Base-by-base conservation (phyloP, 2,113 vertebrate genomes). In the Elgaria multicarinata region DNA sequence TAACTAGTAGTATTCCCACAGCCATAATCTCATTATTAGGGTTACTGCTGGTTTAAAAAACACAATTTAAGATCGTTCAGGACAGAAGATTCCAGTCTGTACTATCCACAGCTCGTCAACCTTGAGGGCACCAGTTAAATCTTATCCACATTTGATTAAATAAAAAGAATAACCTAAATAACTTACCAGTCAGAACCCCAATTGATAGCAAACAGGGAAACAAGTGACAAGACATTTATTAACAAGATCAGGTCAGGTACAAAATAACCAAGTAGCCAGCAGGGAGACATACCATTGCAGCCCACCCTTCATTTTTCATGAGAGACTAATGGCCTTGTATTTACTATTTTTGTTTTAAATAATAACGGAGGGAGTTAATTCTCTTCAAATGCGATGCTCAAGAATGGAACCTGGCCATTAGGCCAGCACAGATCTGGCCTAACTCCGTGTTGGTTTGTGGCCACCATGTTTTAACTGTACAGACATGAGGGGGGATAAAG, bases 151-250 rank as follows among this genome's bases (percentile, higher is more conserved):
- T 44, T 62, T 39, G 36, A 76, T 28, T 69, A 69, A 71, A 24
- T 55, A 36, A 22, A 2, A 44, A 13, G 26, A 71, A 87, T 46
- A 22, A 24, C 36, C 50, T 28, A 62, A 44, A 62, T 0, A 28
- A 93, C 96, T 96, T 93, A 96, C 96, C 96, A 0, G 55, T 86
- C 87, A 92, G 20, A n/a, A 66, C 39, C 20, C 92, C 82, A 86
- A 62, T 67, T 0, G 75, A 28, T 4, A 67, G 42, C 92, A 94
- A 92, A 80, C 76, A 89, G 55, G 74, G 83, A 39, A 80, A 36
- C 88, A 93, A 87, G 0, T 89, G 66, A 91, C n/a, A 90, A 24
- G 9, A 12, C 2, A 62, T 78, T 94, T 93, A 94, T 92, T 14
- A 22, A 79, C 0, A 2, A 33, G 50, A 1, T 83, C 0, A 0